These are phyloP conservation scores for Apotomis betuletana DNA, from an alignment of 2,888 invertebrate species.

Conservation along the genomic window DNA sequence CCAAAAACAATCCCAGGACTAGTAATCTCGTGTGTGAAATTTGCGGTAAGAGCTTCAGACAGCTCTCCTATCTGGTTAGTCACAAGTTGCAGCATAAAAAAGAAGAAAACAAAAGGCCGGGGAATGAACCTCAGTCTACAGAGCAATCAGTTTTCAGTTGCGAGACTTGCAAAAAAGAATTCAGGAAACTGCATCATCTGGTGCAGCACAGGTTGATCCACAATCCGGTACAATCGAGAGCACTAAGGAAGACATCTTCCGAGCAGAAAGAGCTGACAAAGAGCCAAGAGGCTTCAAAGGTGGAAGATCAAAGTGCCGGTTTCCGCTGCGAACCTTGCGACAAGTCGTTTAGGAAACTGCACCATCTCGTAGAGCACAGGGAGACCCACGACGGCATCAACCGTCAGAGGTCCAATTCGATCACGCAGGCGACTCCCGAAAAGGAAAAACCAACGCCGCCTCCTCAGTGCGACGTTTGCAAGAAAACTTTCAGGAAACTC, in stretches of 20 bases:
- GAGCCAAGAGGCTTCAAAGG: conserved; percentile 53
- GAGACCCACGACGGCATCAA: conserved; percentile 78
- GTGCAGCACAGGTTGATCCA: conserved; percentile 78
- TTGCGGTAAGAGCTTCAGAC: conserved; percentile 78
- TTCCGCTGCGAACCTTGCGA: conserved; percentile 81
- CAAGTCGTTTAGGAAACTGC: conserved; percentile 79
- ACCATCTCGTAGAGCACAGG: conserved; percentile 79
- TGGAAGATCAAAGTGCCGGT: conserved; percentile 71
- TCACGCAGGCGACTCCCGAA: conserved; percentile 51
- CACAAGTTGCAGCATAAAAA: conserved; percentile 74
- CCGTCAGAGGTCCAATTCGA: conserved; percentile 60
- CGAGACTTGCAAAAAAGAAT: conserved; percentile 77
- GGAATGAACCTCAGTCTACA: conserved; percentile 48
- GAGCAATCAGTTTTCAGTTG: conserved; percentile 68
- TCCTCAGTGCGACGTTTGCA: conserved; percentile 74
- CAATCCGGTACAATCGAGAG: conserved; percentile 58
- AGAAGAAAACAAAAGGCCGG: conserved; percentile 58
- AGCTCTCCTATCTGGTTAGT: conserved; percentile 73
- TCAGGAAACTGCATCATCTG: conserved; percentile 76
- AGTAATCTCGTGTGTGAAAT: conserved; percentile 71
- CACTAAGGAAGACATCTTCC: conserved; percentile 66
- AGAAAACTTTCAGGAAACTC: conserved; percentile 75
- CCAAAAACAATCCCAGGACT: conserved; percentile 50
- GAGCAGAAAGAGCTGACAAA: conserved; percentile 63
- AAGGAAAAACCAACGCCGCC: conserved; percentile 56